These are phyloP conservation scores for Acronicta leporina DNA, from an alignment of 2,888 invertebrate species.

Conservation along the genomic window DNA sequence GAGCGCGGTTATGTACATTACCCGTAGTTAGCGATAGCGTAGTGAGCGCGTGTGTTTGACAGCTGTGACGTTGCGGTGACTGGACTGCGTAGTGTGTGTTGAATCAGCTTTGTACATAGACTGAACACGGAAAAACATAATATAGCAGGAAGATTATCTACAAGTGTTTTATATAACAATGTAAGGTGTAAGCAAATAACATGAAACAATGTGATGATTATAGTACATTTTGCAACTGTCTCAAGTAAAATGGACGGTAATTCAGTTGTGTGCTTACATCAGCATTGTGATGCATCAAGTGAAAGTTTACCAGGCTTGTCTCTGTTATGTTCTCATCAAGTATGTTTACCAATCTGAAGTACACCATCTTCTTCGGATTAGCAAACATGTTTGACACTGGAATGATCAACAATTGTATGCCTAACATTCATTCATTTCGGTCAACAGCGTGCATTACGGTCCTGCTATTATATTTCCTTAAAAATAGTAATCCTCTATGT, in stretches of 20 bases:
- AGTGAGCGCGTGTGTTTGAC: conserved; percentile 8
- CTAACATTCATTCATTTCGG: no score
- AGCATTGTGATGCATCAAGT: background rate
- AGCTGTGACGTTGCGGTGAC: background rate
- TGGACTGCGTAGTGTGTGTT: background rate
- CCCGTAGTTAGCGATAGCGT: background rate
- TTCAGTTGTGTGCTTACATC: conserved; percentile 1
- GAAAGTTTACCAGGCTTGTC: background rate
- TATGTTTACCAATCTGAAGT: background rate
- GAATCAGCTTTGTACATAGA: conserved; percentile 2
- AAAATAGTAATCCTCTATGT: no score
- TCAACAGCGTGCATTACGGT: no score
- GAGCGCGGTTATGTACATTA: conserved; percentile 1
- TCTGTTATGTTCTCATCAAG: background rate
- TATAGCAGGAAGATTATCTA: background rate
- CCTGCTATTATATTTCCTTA: no score
- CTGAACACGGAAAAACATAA: conserved; percentile 3
- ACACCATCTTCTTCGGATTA: background rate
- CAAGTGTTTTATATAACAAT: no score
- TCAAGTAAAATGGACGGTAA: background rate
- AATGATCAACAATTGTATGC: background rate
- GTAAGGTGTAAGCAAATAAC: background rate
- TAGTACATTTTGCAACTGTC: background rate
- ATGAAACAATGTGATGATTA: background rate
- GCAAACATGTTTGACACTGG: background rate